A percentile compares a stretch with the other conserved stretches of the same genome.
phyloP scores from a whole-genome alignment of 2,888 invertebrate species.

The Entomobrya proxima region DNA sequence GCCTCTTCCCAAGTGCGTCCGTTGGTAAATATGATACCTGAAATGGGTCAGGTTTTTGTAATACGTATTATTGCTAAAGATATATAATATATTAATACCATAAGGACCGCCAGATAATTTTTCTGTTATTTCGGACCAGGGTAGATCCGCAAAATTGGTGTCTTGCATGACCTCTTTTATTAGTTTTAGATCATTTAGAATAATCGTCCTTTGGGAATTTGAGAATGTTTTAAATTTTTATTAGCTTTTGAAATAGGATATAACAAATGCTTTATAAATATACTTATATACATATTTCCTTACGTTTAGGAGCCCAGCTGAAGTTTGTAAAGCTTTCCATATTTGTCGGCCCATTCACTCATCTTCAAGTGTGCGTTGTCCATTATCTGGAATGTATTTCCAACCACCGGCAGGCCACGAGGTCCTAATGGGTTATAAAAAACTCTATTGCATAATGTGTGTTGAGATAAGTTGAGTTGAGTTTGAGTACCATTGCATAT shows the following conservation, averaged over 20 bases:
- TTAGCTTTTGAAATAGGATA: not conserved
- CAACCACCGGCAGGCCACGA: not conserved
- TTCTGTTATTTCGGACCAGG: not conserved
- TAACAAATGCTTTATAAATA: not conserved
- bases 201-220: not conserved
- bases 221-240: no score
- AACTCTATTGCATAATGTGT: no score
- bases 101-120: conserved; percentile 18
- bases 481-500: no score
- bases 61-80: not conserved
- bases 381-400: not conserved
- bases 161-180: conserved; percentile 8
- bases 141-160: not conserved
- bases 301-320: not conserved
- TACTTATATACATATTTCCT: not conserved
- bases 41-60: not conserved
- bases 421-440: no score
- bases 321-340: conserved; percentile 13
- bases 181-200: conserved; percentile 18
- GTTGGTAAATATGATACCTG: conserved; percentile 3
- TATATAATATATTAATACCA: no score
- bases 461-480: no score
- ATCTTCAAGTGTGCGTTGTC: not conserved
- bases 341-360: not conserved
- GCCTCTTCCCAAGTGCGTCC: conserved; percentile 29